Conservation (phyloP, 2,113 vertebrate genomes). For the Hoplias malabaricus region DNA sequence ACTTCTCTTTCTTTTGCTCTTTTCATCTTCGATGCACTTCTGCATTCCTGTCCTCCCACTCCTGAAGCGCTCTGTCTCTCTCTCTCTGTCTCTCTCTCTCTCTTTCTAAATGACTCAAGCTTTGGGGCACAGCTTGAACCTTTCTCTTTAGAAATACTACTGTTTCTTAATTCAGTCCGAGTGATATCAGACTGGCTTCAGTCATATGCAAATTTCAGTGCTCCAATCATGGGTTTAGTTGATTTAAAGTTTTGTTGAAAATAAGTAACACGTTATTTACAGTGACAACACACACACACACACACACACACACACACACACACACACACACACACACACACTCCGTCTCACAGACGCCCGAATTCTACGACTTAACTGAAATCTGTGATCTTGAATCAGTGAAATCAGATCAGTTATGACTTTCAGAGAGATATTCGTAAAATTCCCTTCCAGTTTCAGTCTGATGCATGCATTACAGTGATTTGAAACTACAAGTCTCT, state of each 20-base stretch:
- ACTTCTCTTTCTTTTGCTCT: slow-evolving; percentile 21
- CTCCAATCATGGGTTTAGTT: too few species aligned
- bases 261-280: too few species aligned
- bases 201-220: too few species aligned
- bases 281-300: too few species aligned
- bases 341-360: too few species aligned
- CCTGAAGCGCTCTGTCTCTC: slow-evolving; percentile 4
- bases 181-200: too few species aligned
- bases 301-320: too few species aligned
- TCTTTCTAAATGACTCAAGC: too few species aligned
- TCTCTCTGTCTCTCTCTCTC: slow-evolving; percentile 47
- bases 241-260: too few species aligned
- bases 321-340: too few species aligned
- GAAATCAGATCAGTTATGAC: neutral
- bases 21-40: slow-evolving; percentile 32
- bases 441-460: neutral
- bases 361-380: slow-evolving; percentile 53
- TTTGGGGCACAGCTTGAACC: neutral
- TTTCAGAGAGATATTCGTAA: slow-evolving; percentile 1
- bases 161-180: slow-evolving; percentile 77
- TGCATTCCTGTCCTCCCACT: slow-evolving; percentile 39
- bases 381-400: slow-evolving; percentile 53
- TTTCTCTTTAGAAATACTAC: slow-evolving; percentile 70
- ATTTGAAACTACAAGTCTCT: neutral
- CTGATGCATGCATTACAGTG: neutral